A percentile compares a stretch with the other conserved stretches of the same genome.
Conservation (phyloP, 2,888 invertebrate species). For the Autographa gamma region DNA sequence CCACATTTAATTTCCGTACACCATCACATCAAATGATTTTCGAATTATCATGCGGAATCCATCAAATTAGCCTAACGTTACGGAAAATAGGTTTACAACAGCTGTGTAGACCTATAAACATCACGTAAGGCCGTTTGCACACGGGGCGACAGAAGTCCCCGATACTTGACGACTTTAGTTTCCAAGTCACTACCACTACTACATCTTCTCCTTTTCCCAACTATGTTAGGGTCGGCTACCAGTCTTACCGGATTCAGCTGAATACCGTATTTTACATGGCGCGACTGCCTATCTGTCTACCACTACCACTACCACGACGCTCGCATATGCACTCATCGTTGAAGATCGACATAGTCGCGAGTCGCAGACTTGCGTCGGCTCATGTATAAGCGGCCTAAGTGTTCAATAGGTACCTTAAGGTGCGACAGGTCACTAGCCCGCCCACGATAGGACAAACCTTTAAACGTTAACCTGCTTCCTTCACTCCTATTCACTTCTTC, state of each 20-base stretch:
- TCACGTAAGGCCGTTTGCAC: neutral
- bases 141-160: too few species aligned
- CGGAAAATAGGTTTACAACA: neutral
- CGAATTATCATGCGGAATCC: neutral
- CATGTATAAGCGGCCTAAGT: neutral
- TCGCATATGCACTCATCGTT: too few species aligned
- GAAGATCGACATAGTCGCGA: too few species aligned
- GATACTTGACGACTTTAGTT: too few species aligned
- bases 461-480: conserved; percentile 5
- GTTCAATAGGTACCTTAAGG: neutral
- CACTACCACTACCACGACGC: too few species aligned
- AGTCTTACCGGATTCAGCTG: too few species aligned
- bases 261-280: too few species aligned
- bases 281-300: too few species aligned
- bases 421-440: conserved; percentile 3
- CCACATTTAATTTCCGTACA: neutral
- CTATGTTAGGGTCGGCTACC: too few species aligned
- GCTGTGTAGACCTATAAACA: neutral
- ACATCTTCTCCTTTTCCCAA: too few species aligned
- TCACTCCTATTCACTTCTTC: conserved; percentile 9
- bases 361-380: too few species aligned
- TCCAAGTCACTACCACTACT: too few species aligned
- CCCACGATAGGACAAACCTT: conserved; percentile 1
- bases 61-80: neutral
- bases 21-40: neutral